These are phyloP conservation scores for Micromesistius poutassou DNA, from an alignment of 2,797 vertebrate species.

Conservation along the genomic window DNA sequence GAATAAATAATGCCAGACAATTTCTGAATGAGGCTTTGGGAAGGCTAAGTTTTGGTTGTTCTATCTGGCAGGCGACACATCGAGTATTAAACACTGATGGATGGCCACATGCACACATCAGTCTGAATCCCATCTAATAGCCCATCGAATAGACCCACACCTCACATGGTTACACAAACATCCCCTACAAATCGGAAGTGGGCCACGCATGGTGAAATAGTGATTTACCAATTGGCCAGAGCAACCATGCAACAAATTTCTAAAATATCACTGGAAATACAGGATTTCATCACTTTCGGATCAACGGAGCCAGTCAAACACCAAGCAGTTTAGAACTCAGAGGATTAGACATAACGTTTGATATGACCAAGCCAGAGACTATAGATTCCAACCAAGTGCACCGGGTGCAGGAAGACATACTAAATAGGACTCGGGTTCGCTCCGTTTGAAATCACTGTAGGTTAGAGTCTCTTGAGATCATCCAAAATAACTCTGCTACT, in stretches of 20 bases:
- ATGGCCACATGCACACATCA: constrained; percentile 33
- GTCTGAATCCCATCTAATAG: constrained; percentile 60
- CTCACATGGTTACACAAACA: constrained; percentile 45
- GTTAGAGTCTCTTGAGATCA: not conserved
- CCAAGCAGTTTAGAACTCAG: constrained; percentile 21
- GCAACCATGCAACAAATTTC: constrained; percentile 62
- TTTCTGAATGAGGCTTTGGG: not conserved
- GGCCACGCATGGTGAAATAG: constrained; percentile 38
- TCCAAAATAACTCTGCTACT: not conserved
- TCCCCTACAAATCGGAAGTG: constrained; percentile 43
- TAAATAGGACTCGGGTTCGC: not conserved
- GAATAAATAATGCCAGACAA: no score
- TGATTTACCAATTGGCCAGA: constrained; percentile 54
- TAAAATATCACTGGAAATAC: constrained; percentile 73
- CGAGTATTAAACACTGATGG: not conserved
- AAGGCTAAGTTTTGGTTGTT: not conserved
- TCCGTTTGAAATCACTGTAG: not conserved
- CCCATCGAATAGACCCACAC: constrained; percentile 34
- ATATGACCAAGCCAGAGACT: constrained; percentile 31
- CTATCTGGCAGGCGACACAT: not conserved
- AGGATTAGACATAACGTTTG: constrained; percentile 8
- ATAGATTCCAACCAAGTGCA: constrained; percentile 25
- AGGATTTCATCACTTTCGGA: constrained; percentile 69
- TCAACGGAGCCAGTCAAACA: constrained; percentile 60
- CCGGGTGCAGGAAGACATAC: not conserved